These are phyloP conservation scores for Gymnorhina tibicen DNA, from an alignment of 2,113 vertebrate species.

Conservation along the genomic window DNA sequence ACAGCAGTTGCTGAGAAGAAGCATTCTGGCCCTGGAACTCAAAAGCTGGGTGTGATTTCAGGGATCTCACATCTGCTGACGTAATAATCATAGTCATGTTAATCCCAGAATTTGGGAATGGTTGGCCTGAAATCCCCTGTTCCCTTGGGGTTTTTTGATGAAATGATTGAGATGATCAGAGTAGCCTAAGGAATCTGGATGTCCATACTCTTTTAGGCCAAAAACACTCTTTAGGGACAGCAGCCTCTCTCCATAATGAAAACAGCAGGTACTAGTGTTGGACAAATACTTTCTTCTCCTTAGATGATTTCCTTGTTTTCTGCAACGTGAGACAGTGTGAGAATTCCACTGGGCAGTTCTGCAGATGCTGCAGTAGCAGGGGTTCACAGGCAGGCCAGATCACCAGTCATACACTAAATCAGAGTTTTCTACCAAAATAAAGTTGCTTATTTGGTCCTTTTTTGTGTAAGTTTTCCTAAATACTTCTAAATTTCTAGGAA, in stretches of 20 bases:
- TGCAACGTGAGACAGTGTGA: background rate
- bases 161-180: background rate
- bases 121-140: background rate
- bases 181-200: background rate
- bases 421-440: constrained; percentile 70
- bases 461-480: constrained; percentile 77
- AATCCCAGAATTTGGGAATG: background rate
- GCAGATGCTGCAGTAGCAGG: background rate
- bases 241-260: background rate
- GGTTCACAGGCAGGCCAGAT: background rate
- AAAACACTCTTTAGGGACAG: background rate
- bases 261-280: background rate
- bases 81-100: background rate
- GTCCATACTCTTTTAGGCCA: background rate
- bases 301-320: background rate
- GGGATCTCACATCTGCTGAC: background rate
- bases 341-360: background rate
- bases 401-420: background rate
- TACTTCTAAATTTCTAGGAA: constrained; percentile 72
- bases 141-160: background rate
- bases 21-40: background rate
- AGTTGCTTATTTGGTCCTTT: constrained; percentile 66
- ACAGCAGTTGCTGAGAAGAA: background rate
- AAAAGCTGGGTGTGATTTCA: background rate
- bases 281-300: background rate